phyloP scores from a whole-genome alignment of 2,113 vertebrate species.

The Seriola rivoliana region DNA sequence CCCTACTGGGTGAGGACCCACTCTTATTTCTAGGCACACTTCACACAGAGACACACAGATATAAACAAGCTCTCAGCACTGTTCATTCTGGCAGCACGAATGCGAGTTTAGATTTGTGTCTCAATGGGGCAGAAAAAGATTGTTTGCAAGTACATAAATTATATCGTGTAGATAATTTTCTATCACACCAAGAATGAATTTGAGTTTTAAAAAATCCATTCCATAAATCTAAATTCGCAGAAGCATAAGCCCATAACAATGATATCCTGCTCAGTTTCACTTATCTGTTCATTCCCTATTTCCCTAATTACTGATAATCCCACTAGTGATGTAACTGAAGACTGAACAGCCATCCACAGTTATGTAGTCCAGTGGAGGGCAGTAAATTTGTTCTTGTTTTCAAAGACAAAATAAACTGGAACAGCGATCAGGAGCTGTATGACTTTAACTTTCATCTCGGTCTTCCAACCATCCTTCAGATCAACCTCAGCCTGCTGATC shows the following conservation, averaged over 20 bases:
- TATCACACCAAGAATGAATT: background rate
- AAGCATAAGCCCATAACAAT: background rate
- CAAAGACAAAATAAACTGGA: no score
- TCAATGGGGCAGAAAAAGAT: background rate
- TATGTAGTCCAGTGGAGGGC: background rate
- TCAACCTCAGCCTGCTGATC: constrained; percentile 86
- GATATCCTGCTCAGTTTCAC: background rate
- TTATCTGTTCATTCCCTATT: background rate
- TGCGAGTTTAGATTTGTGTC: background rate
- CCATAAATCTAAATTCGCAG: no score
- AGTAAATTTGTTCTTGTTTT: no score
- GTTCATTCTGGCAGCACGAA: background rate
- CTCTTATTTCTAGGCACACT: background rate
- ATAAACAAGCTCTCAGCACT: background rate
- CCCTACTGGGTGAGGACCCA: constrained; percentile 86
- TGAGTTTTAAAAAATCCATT: background rate
- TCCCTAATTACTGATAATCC: background rate
- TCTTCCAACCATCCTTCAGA: constrained; percentile 63
- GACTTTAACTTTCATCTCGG: constrained; percentile 4
- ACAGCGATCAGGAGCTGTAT: background rate
- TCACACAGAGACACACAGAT: background rate
- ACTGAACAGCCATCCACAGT: background rate
- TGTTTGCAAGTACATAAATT: background rate
- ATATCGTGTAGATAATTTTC: background rate
- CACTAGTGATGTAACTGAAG: background rate